Base-by-base conservation (phyloP, 2,797 vertebrate species). In the Epinephelus coioides region DNA sequence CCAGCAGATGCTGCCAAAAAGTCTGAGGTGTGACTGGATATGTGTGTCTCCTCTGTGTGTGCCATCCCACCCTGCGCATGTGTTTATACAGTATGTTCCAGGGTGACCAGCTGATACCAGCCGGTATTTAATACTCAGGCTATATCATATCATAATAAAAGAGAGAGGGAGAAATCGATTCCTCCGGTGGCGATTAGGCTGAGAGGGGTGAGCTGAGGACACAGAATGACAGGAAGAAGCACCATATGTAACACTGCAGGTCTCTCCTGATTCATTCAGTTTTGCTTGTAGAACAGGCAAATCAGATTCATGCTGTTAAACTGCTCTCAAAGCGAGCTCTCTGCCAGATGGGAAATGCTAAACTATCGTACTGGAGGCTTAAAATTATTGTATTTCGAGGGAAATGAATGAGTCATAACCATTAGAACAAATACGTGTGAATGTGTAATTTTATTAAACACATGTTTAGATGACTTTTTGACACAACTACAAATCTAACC, bases 1-100 rank as follows among this genome's bases (percentile, higher is more conserved):
- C 84, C 89, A 91, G 71, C 43, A 57, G 75, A 74, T 53, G 8
- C 85, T 85, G 90, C 84, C 91, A 92, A 78, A 57, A 59, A 59
- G 53, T 77, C 78, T 50, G 68, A 84, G 73, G 76, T 85, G 88
- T 66, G 70, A 88, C 59, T 23, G n/a, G 12, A 56, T 80, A 23
- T 69, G 70, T 62, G 68, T 25, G 67, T 82, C 30, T 60, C 54
- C 53, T 69, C 55, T 63, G 49, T 7, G 49, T 38, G 57, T 7
- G 57, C 12, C 34, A 66, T 69, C 50, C 44, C 56, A 76, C 69
- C 12, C 7, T 56, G 54, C 51, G 76, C 21, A 60, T 15, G 38
- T 38, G 25, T 30, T 49, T 19, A 50, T 62, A 38, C 49, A 76
- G 61, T 51, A 44, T 59, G 61, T 73, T 75, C 30, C 27, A 50